Evolutionary conservation across 1,140 invertebrate genomes (phyloP).

Genomic region (Eumaeus atala): DNA sequence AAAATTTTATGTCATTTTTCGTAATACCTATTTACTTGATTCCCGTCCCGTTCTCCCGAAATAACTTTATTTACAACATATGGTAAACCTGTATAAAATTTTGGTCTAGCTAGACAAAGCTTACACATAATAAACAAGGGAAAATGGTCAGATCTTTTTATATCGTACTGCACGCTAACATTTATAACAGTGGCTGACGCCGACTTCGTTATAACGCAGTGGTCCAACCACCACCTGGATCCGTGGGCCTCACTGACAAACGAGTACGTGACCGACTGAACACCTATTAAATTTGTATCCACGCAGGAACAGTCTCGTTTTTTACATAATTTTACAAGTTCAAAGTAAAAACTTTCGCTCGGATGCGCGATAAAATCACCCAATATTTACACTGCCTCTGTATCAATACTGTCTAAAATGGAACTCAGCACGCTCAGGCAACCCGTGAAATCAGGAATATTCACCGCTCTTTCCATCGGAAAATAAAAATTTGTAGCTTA

Average conservation of each 20-base stretch:
- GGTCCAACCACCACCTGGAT: constrained; percentile 1
- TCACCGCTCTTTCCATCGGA: no score
- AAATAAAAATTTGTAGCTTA: no score
- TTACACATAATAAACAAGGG: neutral
- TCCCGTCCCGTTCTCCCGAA: neutral
- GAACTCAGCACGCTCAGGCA: no score
- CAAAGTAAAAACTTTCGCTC: neutral
- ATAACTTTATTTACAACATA: neutral
- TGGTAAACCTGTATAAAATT: neutral
- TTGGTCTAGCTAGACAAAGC: neutral
- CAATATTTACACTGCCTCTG: no score
- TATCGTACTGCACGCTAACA: no score
- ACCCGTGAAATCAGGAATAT: no score
- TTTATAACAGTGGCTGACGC: neutral
- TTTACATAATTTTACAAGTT: neutral
- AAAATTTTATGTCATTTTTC: neutral
- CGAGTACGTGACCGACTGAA: neutral
- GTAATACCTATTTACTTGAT: neutral
- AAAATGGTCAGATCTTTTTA: neutral
- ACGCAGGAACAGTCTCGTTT: neutral
- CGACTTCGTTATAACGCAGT: neutral
- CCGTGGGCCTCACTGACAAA: neutral
- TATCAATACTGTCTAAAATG: no score
- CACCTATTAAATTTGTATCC: neutral
- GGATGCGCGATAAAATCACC: no score